Evolutionary conservation across 1,140 invertebrate species (phyloP).

Genomic region (Tetragonula clypearis): DNA sequence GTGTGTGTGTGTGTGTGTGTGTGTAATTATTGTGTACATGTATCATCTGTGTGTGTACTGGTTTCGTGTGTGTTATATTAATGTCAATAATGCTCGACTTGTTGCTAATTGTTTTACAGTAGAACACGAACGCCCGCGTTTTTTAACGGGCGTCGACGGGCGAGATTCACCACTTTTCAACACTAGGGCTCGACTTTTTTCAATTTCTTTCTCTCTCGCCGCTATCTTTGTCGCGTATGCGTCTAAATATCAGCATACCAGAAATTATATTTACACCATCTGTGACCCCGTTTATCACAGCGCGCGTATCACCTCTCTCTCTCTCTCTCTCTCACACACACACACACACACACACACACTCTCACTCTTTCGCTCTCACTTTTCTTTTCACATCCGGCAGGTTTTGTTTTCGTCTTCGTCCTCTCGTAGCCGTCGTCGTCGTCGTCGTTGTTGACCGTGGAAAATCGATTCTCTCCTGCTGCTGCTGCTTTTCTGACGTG

Average conservation of each 20-base stretch:
- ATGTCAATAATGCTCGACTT: slow-evolving; percentile 60
- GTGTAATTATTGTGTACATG: slow-evolving; percentile 1
- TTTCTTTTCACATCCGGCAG: slow-evolving; percentile 9
- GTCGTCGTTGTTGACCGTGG: not conserved
- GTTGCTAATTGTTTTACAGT: slow-evolving; percentile 60
- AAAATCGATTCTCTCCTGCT: slow-evolving; percentile 32
- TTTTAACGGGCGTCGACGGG: slow-evolving; percentile 6
- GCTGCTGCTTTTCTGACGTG: not conserved
- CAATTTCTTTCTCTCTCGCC: not conserved
- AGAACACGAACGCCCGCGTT: slow-evolving; percentile 32
- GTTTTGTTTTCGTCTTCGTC: slow-evolving; percentile 5
- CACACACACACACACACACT: not conserved
- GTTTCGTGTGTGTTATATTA: slow-evolving; percentile 52
- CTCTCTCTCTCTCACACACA: not conserved
- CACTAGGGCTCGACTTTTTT: not conserved
- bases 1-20: slow-evolving; percentile 22
- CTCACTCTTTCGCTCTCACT: not conserved
- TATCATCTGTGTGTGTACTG: slow-evolving; percentile 6
- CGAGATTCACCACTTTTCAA: slow-evolving; percentile 38
- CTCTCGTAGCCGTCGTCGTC: not conserved
- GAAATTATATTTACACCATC: slow-evolving; percentile 60
- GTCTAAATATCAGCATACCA: slow-evolving; percentile 16
- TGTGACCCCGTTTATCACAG: slow-evolving; percentile 48
- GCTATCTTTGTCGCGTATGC: not conserved
- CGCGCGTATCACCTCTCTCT: not conserved